Percentiles rank a stretch among this genome's conserved stretches.
Evolutionary conservation across 1,140 invertebrate species (phyloP).

Genomic region (Mamestra configurata): DNA sequence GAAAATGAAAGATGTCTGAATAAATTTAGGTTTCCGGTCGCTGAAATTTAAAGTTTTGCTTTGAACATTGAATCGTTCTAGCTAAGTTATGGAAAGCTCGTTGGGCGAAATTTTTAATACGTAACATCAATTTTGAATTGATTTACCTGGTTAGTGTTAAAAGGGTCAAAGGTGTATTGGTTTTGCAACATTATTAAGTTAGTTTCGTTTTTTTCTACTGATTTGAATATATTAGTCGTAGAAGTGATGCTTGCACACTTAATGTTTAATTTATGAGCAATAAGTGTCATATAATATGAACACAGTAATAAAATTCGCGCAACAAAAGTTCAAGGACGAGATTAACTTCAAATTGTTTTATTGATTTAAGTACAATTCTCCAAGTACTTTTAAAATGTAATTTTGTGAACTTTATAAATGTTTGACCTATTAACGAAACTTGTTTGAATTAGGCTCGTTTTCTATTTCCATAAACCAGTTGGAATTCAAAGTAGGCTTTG

Average conservation of each 20-base stretch:
- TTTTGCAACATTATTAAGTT: slow-evolving; percentile 1
- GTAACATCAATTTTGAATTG: not conserved
- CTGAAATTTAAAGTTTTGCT: too few relatives aligned
- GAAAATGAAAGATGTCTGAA: too few relatives aligned
- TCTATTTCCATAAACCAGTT: slow-evolving; percentile 19
- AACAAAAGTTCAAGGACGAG: slow-evolving; percentile 19
- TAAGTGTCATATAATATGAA: slow-evolving; percentile 14
- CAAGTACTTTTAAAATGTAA: not conserved
- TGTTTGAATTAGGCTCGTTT: slow-evolving; percentile 10
- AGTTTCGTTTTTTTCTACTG: not conserved
- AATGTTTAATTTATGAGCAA: slow-evolving; percentile 24
- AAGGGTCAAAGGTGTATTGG: not conserved
- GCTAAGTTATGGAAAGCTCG: too few relatives aligned
- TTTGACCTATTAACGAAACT: not conserved
- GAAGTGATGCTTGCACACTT: not conserved
- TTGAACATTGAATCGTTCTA: too few relatives aligned
- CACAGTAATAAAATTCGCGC: slow-evolving; percentile 7
- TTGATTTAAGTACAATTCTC: not conserved
- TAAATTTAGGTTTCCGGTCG: too few relatives aligned
- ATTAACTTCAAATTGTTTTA: not conserved
- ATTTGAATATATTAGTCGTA: slow-evolving; percentile 13
- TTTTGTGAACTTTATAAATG: not conserved
- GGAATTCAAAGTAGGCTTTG: slow-evolving; percentile 20
- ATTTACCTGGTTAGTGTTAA: not conserved
- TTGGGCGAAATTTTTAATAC: not conserved